Base-by-base conservation (phyloP, 2,888 invertebrate genomes). In the Schrankia costaestrigalis region DNA sequence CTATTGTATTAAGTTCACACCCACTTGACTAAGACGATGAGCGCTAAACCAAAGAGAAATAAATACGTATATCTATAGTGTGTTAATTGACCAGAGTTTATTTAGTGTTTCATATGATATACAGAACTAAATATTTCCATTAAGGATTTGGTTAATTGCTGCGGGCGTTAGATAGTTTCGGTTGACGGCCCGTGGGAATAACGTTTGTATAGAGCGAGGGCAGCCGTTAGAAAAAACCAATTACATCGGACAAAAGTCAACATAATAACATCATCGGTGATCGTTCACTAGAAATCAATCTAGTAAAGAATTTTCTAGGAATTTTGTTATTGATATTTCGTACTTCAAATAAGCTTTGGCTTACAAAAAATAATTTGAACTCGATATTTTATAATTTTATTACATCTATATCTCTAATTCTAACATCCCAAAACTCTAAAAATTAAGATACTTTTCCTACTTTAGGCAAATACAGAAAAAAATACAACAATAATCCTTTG, bases 121-220 rank as follows among this genome's bases (percentile, higher is more conserved):
- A 41, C 10, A 41, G 21, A 41, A 41, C 35, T 30, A 28, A 43
- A 47, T 54, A 41, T 41, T 41, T 50, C 35, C 30, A 57, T 44
- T 47, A 44, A 43, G 41, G 35, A 41, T 45, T 44, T 37, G 26
- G 41, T 39, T 57, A 39, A 49, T 53, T 47, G 46, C 47, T 56
- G 43, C 39, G 41, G 46, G 49, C 38, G 44, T 48, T 41, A 35
- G 49, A 49, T 56, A 55, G 55, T 56, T 58, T 50, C 54, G 49
- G 47, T 56, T 56, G 47, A 54, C 38, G 41, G 49, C 49, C 36
- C 44, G 52, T 52, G 55, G 52, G 52, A 56, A 58, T 56, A 47
- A 48, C 27, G 35, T 41, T 46, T 37, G 41, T 41, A 45, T 41
- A 46, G 40, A 46, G 44, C 40, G 45, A 30, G 37, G 51, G 41